Evolutionary conservation across 1,140 invertebrate species (phyloP).

Genomic region (Chrysomallon squamiferum): DNA sequence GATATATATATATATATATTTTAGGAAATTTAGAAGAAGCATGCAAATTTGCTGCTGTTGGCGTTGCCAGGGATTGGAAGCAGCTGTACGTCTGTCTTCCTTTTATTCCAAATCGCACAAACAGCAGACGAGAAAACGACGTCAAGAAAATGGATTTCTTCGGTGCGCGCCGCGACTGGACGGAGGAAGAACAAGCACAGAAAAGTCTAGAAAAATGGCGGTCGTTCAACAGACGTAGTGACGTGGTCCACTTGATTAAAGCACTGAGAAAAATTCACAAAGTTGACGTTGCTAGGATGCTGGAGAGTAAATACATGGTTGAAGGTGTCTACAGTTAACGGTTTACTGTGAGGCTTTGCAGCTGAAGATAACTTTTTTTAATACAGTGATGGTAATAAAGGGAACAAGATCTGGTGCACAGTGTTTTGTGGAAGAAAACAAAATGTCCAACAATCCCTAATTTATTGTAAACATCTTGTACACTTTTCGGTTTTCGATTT

Average conservation of each 20-base stretch:
- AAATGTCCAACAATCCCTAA: too few relatives aligned
- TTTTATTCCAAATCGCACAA: constrained; percentile 27
- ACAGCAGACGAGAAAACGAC: constrained; percentile 21
- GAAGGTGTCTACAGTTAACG: constrained; percentile 23
- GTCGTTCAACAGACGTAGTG: constrained; percentile 22
- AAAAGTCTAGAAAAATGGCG: constrained; percentile 33
- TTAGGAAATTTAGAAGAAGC: constrained; percentile 29
- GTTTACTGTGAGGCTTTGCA: too few relatives aligned
- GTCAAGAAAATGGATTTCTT: constrained; percentile 26
- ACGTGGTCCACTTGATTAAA: constrained; percentile 25
- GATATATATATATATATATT: constrained; percentile 5
- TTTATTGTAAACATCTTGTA: too few relatives aligned
- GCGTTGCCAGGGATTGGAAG: constrained; percentile 32
- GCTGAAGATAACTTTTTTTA: too few relatives aligned
- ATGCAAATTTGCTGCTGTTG: constrained; percentile 22
- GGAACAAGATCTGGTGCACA: too few relatives aligned
- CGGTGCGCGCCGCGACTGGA: constrained; percentile 23
- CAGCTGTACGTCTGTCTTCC: constrained; percentile 29
- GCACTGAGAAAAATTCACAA: constrained; percentile 24
- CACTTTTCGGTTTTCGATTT: too few relatives aligned
- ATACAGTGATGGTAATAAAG: too few relatives aligned
- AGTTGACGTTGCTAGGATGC: constrained; percentile 27
- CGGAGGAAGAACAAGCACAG: constrained; percentile 25
- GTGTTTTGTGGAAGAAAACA: too few relatives aligned
- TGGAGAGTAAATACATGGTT: constrained; percentile 24